Percentiles rank a stretch among this genome's conserved stretches.
phyloP scores from a whole-genome alignment of 2,113 vertebrate species.

The Terrapene triunguis region DNA sequence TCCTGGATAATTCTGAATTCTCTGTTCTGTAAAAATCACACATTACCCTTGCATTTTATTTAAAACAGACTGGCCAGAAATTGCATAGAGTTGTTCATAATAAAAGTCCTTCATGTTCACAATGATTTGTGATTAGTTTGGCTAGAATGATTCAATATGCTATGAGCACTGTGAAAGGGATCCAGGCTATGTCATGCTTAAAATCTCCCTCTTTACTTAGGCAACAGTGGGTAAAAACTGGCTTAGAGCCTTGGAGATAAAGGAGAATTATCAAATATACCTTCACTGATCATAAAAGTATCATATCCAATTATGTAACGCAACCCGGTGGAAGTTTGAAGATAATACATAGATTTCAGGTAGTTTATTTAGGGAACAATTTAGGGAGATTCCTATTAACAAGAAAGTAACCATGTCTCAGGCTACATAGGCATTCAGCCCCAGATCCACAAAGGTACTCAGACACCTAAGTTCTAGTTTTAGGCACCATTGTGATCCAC shows the following conservation, averaged over 20 bases:
- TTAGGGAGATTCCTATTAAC: background rate
- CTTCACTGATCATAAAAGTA: background rate
- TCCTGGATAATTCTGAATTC: background rate
- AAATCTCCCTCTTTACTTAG: background rate
- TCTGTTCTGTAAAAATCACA: background rate
- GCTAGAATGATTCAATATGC: background rate
- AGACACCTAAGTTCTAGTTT: no score
- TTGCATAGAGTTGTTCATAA: background rate
- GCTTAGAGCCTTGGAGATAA: background rate
- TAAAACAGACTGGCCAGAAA: background rate
- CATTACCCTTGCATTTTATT: background rate
- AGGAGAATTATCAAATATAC: background rate
- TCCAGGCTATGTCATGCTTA: background rate
- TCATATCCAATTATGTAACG: fast-evolving
- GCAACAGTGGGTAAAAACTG: background rate
- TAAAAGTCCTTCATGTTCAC: fast-evolving
- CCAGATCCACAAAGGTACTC: background rate
- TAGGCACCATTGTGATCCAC: background rate
- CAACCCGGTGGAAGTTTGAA: background rate
- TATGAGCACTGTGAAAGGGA: fast-evolving
- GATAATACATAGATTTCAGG: background rate
- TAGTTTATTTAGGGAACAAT: background rate
- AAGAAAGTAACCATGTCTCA: background rate
- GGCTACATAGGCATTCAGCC: background rate
- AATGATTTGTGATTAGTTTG: background rate